Percentiles rank a stretch among this genome's conserved stretches.
phyloP scores from a whole-genome alignment of 1,140 invertebrate genomes.

The Drosophila arawakana region DNA sequence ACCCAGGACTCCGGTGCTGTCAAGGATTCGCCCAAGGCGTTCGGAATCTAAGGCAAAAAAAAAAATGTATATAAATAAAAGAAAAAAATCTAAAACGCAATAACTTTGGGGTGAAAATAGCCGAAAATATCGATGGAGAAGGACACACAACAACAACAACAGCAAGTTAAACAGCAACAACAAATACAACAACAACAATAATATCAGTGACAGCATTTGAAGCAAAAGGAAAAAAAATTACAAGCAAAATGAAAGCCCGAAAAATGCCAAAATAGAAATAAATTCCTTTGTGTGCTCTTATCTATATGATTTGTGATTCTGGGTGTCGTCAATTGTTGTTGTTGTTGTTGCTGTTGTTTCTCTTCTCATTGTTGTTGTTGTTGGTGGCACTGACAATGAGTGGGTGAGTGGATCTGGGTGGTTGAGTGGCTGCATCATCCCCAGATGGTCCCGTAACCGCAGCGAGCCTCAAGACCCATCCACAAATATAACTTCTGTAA shows the following conservation, averaged over 20 bases:
- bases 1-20: constrained; percentile 1
- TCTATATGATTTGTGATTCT: constrained; percentile 84
- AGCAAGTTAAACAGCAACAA: constrained; percentile 34
- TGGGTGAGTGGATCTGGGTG: constrained; percentile 49
- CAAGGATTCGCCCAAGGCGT: constrained; percentile 53
- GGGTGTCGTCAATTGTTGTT: constrained; percentile 81
- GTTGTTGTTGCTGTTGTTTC: constrained; percentile 50
- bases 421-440: constrained; percentile 35
- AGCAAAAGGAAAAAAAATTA: constrained; percentile 46
- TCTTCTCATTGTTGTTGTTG: constrained; percentile 38
- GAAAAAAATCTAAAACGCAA: constrained; percentile 80
- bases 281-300: constrained; percentile 84
- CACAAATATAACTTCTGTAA: background rate
- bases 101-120: constrained; percentile 83
- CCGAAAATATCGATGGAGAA: constrained; percentile 81
- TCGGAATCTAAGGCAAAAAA: constrained; percentile 40
- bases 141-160: constrained; percentile 52
- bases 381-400: constrained; percentile 65
- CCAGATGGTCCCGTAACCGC: constrained; percentile 25
- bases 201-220: background rate
- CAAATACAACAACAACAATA: constrained; percentile 11
- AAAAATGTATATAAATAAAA: constrained; percentile 3
- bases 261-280: constrained; percentile 82
- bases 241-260: constrained; percentile 67
- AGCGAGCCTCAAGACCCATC: constrained; percentile 24